Evolutionary conservation across 2,888 invertebrate genomes (phyloP), one percentile per base, ranked within the genome.

Genomic region (Drosophila acutilabella): DNA sequence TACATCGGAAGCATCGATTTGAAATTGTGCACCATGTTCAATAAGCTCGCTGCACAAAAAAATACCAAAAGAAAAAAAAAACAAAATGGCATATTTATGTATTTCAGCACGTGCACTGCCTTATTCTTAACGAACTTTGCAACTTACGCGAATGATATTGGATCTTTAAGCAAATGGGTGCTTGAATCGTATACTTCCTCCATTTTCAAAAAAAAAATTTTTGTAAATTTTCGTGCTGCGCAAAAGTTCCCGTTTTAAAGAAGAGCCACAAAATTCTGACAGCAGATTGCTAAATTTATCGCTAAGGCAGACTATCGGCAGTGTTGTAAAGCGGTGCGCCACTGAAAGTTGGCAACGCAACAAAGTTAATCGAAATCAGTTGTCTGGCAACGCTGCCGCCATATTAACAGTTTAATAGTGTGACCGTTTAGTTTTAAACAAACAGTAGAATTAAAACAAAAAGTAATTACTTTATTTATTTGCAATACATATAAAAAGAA

Each of bases 1-100:
- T 4, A 86, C 71, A 16, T 85, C 77, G 10, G 84, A 82, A 0
- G 82, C 75, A 38, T 91, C 91, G 7, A 92, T 85, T 74, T 92
- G 90, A 67, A 92, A 92, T 14, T 88, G 85, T 1, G 64, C 59
- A 0, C 81, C 81, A 1, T 7, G 45, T n/a, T 48, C 23, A 30
- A 81, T 56, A 18, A 81, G 53, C 0, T 88, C 66, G 0, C 81
- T 81, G 18, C 5, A 62, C 14, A 40, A 40, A 20, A 16, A 6
- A 62, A 18, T n/a, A n/a, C 36, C 4, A 13, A 13, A 13, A 13
- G 13, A 33, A 8, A 10, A 10, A 10, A 13, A n/a, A 36, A 38
- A 38, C 3, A 11, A 8, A 30, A 7, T 30, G 42, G 33, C 41
- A 26, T 6, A 38, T 20, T 14, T 36, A 14, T n/a, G 2, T 23